Evolutionary conservation across 2,888 invertebrate genomes (phyloP).

Genomic region (Phytoseiulus persimilis): DNA sequence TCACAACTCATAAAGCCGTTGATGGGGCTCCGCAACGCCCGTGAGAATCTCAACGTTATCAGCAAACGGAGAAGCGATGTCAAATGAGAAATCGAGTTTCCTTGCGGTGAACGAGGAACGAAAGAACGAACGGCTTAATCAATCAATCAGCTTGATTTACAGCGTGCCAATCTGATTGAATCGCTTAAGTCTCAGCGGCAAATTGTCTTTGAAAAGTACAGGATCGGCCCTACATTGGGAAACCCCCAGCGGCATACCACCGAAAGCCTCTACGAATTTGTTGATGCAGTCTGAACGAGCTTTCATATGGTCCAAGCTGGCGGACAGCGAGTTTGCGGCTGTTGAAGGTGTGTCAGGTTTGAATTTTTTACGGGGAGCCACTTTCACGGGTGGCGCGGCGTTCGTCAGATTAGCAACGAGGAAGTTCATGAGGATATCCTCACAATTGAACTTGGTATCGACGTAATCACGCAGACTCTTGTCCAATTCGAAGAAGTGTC

Average conservation of each 20-base stretch:
- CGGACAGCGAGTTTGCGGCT: conserved; percentile 85
- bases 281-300: conserved; percentile 84
- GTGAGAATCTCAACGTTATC: no score
- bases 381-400: conserved; percentile 69
- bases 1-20: no score
- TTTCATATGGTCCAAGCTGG: conserved; percentile 83
- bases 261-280: conserved; percentile 67
- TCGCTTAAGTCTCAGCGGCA: conserved; percentile 73
- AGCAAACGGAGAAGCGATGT: no score
- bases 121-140: neutral
- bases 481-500: conserved; percentile 59
- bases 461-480: conserved; percentile 76
- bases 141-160: conserved; percentile 50
- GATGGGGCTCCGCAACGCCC: no score
- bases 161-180: conserved; percentile 83
- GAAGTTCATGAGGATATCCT: conserved; percentile 97
- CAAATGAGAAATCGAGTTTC: neutral
- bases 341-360: conserved; percentile 73
- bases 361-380: conserved; percentile 89
- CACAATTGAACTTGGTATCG: conserved; percentile 91
- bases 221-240: conserved; percentile 93
- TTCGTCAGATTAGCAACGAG: conserved; percentile 83
- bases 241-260: conserved; percentile 73
- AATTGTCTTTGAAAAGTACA: conserved; percentile 75
- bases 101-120: neutral